Percentiles rank a stretch among this genome's conserved stretches.
These are phyloP conservation scores for Parapsyche elsis DNA, from an alignment of 1,140 invertebrate species.

Conservation along the genomic window DNA sequence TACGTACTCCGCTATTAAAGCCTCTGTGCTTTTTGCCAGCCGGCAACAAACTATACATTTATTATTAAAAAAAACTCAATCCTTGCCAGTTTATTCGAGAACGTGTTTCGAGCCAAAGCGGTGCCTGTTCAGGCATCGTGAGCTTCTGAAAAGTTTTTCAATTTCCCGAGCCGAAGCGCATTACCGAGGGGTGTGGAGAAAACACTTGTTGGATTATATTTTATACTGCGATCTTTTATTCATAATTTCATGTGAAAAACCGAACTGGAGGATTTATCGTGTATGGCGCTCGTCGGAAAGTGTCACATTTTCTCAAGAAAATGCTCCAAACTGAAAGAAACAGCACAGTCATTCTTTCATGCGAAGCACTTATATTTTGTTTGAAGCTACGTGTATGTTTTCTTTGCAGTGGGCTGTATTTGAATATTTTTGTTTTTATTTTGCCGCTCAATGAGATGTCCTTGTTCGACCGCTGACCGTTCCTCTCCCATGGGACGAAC, in stretches of 20 bases:
- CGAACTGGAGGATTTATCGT: neutral
- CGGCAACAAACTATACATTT: neutral
- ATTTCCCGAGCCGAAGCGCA: slow-evolving; percentile 7
- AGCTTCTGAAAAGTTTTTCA: slow-evolving; percentile 13
- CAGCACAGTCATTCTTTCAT: too few relatives aligned
- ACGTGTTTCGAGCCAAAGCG: neutral
- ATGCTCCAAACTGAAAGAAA: too few relatives aligned
- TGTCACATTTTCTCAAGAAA: neutral
- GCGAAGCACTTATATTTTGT: too few relatives aligned
- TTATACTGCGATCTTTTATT: slow-evolving; percentile 5
- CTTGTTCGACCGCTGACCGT: too few relatives aligned
- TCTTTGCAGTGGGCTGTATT: too few relatives aligned
- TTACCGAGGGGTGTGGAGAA: neutral
- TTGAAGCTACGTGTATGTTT: too few relatives aligned
- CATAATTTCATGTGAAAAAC: neutral
- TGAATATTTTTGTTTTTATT: too few relatives aligned
- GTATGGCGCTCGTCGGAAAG: neutral
- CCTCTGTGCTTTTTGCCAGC: neutral
- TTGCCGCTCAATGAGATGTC: too few relatives aligned
- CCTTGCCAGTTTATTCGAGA: neutral
- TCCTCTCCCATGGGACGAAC: too few relatives aligned
- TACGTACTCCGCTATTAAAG: neutral
- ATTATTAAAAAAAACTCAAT: neutral
- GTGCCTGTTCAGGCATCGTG: neutral
- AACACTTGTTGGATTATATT: slow-evolving; percentile 9